Conservation (phyloP, 2,888 invertebrate species). For the Acronicta alni region DNA sequence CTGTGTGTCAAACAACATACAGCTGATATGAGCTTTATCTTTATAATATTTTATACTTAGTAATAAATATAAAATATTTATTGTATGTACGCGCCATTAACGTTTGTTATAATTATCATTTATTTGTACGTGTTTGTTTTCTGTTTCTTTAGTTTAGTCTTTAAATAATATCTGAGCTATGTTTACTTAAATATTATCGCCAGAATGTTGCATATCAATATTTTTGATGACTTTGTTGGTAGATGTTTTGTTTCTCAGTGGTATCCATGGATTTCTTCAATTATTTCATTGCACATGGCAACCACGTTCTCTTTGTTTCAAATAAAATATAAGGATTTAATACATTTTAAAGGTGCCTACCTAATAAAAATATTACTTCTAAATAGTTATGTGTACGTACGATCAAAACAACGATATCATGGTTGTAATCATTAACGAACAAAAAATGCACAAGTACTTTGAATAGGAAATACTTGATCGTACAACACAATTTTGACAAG, state of each 20-base stretch:
- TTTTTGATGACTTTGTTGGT: slow-evolving; percentile 19
- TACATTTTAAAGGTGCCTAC: too few species aligned
- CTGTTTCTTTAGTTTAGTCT: slow-evolving; percentile 10
- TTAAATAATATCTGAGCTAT: slow-evolving; percentile 2
- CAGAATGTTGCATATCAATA: slow-evolving; percentile 19
- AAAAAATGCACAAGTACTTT: slow-evolving; percentile 42
- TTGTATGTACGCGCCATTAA: slow-evolving; percentile 13
- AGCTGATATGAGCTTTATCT: slow-evolving; percentile 35
- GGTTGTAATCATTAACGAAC: slow-evolving; percentile 15
- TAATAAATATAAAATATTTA: slow-evolving; percentile 30
- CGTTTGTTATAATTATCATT: slow-evolving; percentile 23
- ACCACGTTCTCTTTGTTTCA: too few species aligned
- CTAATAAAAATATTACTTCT: neutral
- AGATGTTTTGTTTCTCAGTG: slow-evolving; percentile 2
- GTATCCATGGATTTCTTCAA: too few species aligned
- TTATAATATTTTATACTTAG: slow-evolving; percentile 19
- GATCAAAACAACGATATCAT: slow-evolving; percentile 17
- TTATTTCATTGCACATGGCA: too few species aligned
- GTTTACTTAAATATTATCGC: slow-evolving; percentile 7
- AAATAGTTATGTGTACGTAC: slow-evolving; percentile 1
- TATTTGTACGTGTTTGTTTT: slow-evolving; percentile 25
- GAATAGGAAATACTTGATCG: slow-evolving; percentile 44
- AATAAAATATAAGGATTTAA: too few species aligned
- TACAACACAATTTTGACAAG: slow-evolving; percentile 54
- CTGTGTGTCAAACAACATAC: slow-evolving; percentile 15